Evolutionary conservation across 2,113 vertebrate species (phyloP), one percentile per base, ranked within the genome.

Genomic region (Pluvianellus socialis): DNA sequence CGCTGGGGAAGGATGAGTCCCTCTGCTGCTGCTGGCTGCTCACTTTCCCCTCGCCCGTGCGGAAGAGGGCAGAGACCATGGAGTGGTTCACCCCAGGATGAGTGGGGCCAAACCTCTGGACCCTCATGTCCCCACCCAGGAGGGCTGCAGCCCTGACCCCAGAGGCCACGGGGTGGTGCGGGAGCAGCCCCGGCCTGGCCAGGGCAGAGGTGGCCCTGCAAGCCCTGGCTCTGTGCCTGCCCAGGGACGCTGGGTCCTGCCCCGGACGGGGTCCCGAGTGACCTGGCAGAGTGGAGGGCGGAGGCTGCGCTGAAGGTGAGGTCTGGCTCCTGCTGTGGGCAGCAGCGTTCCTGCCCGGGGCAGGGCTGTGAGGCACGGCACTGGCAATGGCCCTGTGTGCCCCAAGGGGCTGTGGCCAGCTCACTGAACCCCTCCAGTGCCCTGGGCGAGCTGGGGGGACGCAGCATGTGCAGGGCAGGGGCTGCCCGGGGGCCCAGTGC

Each of bases 361-460:
- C 70, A 56, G 70, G 44, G 74, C 72, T 7, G 50, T 2, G 44
- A 10, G 38, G 18, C 15, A 19, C 7, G 1, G 66, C 1, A 2
- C 55, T 7, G 85, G 56, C 70, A 23, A 6, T 18, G 79, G 11
- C 32, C 14, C 22, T 3, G 10, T 16, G 75, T n/a, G 71, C 30
- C 35, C 19, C 2, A 4, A 4, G 38, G 45, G n/a, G 49, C 47
- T 2, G 12, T 1, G 1, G 19, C n/a, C 1, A 3, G 12, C 67
- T 22, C 63, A 10, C 20, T 47, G 6, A 30, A 19, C 2, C 28
- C 15, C 40, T 33, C 27, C 38, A 2, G 4, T 15, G 15, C 13
- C 65, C 19, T 4, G 0, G 17, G 49, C 0, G 22, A 42, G 72
- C n/a, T 20, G 40, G 52, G 61, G 38, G 35, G 47, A 27, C 0